These are phyloP conservation scores for Diarsia rubi DNA, from an alignment of 2,888 invertebrate genomes.

Conservation along the genomic window DNA sequence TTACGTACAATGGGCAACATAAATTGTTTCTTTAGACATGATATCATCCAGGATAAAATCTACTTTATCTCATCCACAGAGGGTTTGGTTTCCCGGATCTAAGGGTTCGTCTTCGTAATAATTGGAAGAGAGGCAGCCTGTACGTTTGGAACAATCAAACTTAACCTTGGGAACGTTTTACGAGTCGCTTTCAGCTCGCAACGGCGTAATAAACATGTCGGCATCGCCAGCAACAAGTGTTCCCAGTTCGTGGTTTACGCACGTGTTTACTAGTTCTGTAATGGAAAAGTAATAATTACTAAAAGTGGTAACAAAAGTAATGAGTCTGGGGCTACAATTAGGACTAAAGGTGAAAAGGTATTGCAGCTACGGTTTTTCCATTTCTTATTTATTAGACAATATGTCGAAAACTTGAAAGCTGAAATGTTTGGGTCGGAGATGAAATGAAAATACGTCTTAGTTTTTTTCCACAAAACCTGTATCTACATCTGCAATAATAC, in stretches of 20 bases:
- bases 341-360: constrained; percentile 2
- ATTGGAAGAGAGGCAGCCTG: constrained; percentile 65
- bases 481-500: background rate
- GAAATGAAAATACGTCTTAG: background rate
- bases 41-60: constrained; percentile 19
- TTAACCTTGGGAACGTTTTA: constrained; percentile 86
- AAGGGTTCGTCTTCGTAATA: constrained; percentile 59
- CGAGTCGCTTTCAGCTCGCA: constrained; percentile 79
- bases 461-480: background rate
- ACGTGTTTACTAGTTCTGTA: constrained; percentile 67
- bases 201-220: constrained; percentile 81
- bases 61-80: constrained; percentile 47
- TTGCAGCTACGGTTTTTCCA: background rate
- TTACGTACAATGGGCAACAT: constrained; percentile 66
- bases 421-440: background rate
- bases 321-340: constrained; percentile 12
- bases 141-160: constrained; percentile 83
- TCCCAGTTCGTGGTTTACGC: constrained; percentile 74
- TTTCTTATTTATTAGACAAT: background rate
- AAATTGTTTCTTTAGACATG: constrained; percentile 57
- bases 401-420: background rate
- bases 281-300: constrained; percentile 57
- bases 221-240: constrained; percentile 84
- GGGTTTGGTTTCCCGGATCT: constrained; percentile 40
- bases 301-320: constrained; percentile 29